Percentiles rank a stretch among this genome's conserved stretches.
phyloP scores from a whole-genome alignment of 2,888 invertebrate species.

The Prostheceraeus crozeri region DNA sequence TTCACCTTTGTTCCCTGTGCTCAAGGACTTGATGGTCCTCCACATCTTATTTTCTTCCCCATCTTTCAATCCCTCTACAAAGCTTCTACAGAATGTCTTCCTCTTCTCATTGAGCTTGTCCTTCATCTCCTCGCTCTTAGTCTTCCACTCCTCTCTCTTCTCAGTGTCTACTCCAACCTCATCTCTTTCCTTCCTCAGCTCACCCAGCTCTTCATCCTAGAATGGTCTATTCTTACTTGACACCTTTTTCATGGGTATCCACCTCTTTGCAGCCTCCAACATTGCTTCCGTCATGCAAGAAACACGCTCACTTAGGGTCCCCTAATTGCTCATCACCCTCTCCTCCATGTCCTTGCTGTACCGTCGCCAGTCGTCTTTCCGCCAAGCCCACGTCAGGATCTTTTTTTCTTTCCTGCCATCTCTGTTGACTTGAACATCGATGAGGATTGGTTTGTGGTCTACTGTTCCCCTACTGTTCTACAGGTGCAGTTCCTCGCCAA shows the following conservation, averaged over 20 bases:
- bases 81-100: background rate
- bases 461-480: background rate
- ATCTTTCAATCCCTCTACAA: background rate
- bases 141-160: conserved; percentile 2
- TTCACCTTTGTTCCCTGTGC: conserved; percentile 19
- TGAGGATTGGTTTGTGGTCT: no score
- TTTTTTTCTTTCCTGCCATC: background rate
- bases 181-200: background rate
- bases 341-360: background rate
- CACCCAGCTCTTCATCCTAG: conserved; percentile 5
- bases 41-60: conserved; percentile 1
- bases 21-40: conserved; percentile 7
- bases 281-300: no score
- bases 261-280: conserved; percentile 19
- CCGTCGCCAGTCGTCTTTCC: background rate
- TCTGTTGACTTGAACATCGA: no score
- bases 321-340: no score
- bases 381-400: conserved; percentile 4
- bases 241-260: no score
- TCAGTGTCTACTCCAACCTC: background rate
- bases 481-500: background rate
- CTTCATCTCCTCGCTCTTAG: background rate
- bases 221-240: conserved; percentile 13
- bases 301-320: no score
- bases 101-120: conserved; percentile 2